Percentiles rank a stretch among this genome's conserved stretches.
Conservation (phyloP, 2,888 invertebrate genomes). For the Nomada ferruginata region DNA sequence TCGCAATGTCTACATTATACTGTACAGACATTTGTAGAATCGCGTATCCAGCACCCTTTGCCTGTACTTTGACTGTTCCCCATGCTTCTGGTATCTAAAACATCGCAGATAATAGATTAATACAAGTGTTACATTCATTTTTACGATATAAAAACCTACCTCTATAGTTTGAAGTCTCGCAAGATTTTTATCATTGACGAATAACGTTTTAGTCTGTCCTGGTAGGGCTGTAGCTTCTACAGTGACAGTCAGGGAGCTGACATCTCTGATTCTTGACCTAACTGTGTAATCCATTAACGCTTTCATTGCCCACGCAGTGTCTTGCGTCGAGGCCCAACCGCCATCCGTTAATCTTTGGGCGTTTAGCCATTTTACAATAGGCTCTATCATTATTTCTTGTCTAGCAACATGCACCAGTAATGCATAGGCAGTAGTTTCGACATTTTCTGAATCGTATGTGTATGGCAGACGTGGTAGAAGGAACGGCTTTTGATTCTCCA, state of each 20-base stretch:
- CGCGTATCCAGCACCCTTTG: conserved; percentile 97
- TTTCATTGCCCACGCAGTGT: conserved; percentile 94
- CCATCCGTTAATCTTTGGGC: conserved; percentile 94
- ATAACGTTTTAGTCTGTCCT: conserved; percentile 88
- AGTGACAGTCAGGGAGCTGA: conserved; percentile 91
- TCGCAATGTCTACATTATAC: conserved; percentile 94
- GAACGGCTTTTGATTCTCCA: conserved; percentile 96
- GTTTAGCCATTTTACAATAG: conserved; percentile 96
- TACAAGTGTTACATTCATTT: background rate
- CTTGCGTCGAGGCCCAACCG: conserved; percentile 95
- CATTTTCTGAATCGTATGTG: conserved; percentile 94
- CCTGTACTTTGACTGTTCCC: conserved; percentile 97
- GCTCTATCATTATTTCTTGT: conserved; percentile 92
- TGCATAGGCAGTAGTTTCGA: conserved; percentile 97
- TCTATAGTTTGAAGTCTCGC: conserved; percentile 92
- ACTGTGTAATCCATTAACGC: conserved; percentile 96
- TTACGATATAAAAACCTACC: conserved; percentile 82
- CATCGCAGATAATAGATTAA: conserved; percentile 12
- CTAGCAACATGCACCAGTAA: conserved; percentile 94
- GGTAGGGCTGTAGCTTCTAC: conserved; percentile 93
- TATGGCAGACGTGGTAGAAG: conserved; percentile 94
- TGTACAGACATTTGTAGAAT: conserved; percentile 96
- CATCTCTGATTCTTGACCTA: conserved; percentile 93
- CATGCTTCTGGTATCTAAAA: conserved; percentile 94
- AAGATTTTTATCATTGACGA: conserved; percentile 91